phyloP scores from a whole-genome alignment of 2,113 vertebrate genomes.

The Anarrhichthys ocellatus region DNA sequence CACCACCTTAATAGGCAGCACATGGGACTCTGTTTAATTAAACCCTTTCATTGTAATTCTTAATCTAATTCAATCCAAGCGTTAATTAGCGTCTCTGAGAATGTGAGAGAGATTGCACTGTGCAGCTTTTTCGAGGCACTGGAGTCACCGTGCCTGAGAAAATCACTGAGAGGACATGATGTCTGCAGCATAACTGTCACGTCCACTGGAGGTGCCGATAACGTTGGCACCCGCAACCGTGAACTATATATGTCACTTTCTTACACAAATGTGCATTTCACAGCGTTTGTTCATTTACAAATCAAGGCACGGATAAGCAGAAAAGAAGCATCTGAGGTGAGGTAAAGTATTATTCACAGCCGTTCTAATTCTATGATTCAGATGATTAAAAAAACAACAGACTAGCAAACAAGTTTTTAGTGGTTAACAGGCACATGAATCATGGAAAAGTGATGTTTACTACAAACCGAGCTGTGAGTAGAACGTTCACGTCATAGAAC shows the following conservation, averaged over 20 bases:
- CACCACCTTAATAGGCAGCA: constrained; percentile 67
- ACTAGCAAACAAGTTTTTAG: constrained; percentile 32
- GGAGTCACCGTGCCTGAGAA: constrained; percentile 75
- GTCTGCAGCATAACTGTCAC: constrained; percentile 71
- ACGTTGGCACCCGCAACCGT: constrained; percentile 53
- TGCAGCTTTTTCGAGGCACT: constrained; percentile 68
- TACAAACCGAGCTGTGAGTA: constrained; percentile 36
- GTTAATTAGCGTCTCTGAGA: constrained; percentile 80
- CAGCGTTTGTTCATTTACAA: constrained; percentile 31
- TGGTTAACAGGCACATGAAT: constrained; percentile 50
- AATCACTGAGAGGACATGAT: constrained; percentile 69
- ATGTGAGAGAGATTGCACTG: constrained; percentile 77
- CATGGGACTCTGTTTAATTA: constrained; percentile 81
- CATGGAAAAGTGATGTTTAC: constrained; percentile 44
- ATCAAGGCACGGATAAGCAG: constrained; percentile 4
- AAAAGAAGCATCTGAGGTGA: constrained; percentile 18
- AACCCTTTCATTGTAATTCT: constrained; percentile 80
- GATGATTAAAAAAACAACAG: constrained; percentile 1
- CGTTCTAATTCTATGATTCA: constrained; percentile 23
- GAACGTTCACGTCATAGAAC: constrained; percentile 16
- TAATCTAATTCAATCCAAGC: constrained; percentile 79
- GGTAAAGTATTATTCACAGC: constrained; percentile 23
- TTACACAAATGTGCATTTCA: constrained; percentile 48
- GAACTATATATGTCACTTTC: constrained; percentile 48
- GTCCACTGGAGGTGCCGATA: constrained; percentile 70